Percentiles rank a stretch among this genome's conserved stretches.
Conservation (phyloP, 2,888 invertebrate genomes). For the Tigriopus californicus region DNA sequence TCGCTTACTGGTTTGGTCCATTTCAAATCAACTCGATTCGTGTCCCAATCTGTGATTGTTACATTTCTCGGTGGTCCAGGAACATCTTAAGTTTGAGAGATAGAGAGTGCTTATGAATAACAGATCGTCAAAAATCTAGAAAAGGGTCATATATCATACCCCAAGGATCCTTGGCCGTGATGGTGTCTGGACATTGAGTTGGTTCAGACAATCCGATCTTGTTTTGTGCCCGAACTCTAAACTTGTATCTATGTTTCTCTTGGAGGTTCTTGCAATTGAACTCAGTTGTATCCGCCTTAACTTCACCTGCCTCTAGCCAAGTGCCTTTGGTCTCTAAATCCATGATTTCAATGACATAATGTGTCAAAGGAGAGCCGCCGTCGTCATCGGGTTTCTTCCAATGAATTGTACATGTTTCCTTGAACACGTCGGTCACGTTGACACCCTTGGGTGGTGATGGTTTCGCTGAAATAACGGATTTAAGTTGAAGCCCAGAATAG, state of each 20-base stretch:
- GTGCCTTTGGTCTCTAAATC: slow-evolving; percentile 36
- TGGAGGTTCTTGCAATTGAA: slow-evolving; percentile 44
- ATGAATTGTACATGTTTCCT: slow-evolving; percentile 62
- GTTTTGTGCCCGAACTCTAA: slow-evolving; percentile 71
- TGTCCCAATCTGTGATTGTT: slow-evolving; percentile 87
- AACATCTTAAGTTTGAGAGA: slow-evolving; percentile 51
- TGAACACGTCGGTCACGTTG: slow-evolving; percentile 65
- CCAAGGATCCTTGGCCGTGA: slow-evolving; percentile 73
- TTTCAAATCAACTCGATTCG: slow-evolving; percentile 79
- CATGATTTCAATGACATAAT: slow-evolving; percentile 72
- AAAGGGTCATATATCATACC: slow-evolving; percentile 34
- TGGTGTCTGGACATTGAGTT: slow-evolving; percentile 55
- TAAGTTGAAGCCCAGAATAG: no score
- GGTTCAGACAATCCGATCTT: slow-evolving; percentile 84
- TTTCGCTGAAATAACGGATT: slow-evolving; percentile 37
- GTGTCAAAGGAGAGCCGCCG: slow-evolving; percentile 63
- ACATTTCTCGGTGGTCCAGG: slow-evolving; percentile 82
- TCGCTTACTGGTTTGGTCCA: slow-evolving; percentile 86
- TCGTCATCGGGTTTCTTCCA: slow-evolving; percentile 75
- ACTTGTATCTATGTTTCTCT: slow-evolving; percentile 83
- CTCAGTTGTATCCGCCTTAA: slow-evolving; percentile 45
- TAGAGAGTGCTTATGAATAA: neutral
- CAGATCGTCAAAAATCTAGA: no score
- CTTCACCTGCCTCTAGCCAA: slow-evolving; percentile 66
- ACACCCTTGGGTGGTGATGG: slow-evolving; percentile 67